Evolutionary conservation across 1,140 invertebrate genomes (phyloP), one percentile per base, ranked within the genome.

Genomic region (Solenopsis invicta): DNA sequence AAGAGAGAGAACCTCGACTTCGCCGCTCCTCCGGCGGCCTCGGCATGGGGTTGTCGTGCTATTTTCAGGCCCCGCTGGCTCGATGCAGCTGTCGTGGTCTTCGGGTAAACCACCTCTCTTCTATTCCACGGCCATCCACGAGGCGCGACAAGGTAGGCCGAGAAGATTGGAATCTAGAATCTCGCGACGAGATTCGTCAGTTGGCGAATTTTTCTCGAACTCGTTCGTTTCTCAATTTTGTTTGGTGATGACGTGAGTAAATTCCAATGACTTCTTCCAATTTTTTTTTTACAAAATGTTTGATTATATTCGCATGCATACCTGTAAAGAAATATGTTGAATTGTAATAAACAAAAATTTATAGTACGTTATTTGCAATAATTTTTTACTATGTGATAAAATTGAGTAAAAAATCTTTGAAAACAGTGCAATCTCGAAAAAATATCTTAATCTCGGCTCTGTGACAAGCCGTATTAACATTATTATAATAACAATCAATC

Each of bases 61-160:
- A 91, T 91, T 91, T 91, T 91, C 89, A 87, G 90, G 89, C 87
- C 67, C 48, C 81, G 89, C 87, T 89, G 89, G 87, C 85, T 91
- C 90, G 89, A 81, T 91, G 90, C 90, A 91, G 90, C 90, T 91
- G 90, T 89, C 90, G 90, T 78, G 87, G 88, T 87, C 87, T 85
- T 88, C 90, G 89, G 90, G 90, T 91, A 91, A 91, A 91, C 69
- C 89, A 91, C 90, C 90, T 91, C 90, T 91, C 89, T 85, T 87
- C 90, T 91, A 91, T 91, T 91, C 90, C 90, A 91, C 90, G 90
- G 90, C 91, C 90, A 89, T 88, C 71, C 88, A 72, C 88, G 82
- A 87, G 76, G 29, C 75, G 74, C 78, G 87, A 90, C 88, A 90
- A 91, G 89, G 89, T 91, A 91, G 80, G 72, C 71, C 61, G 54